Evolutionary conservation across 2,113 vertebrate species (phyloP), one percentile per base, ranked within the genome.

Genomic region (Xenopus borealis): DNA sequence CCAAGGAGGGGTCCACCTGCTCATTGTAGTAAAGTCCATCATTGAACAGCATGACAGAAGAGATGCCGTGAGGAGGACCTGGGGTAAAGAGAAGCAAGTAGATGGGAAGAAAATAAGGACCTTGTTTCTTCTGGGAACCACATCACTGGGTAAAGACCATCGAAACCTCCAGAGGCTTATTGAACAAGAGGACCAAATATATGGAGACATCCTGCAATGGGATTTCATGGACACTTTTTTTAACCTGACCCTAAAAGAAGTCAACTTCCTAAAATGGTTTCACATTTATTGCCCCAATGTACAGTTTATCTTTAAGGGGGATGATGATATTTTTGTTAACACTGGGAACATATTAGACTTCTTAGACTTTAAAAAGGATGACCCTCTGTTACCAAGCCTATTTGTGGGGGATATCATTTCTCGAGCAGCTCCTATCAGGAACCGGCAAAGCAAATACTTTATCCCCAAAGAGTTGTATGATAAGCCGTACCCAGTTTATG

Each of bases 321-420:
- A 95, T 0, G 93, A 95, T 1, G 93, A 95, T 0, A 92, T 96
- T 40, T 95, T 95, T 16, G 90, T 93, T 2, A 91, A 94, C 81
- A 92, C 91, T 0, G 66, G 82, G 66, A 95, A 95, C 78, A 78
- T 92, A 7, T 83, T 95, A 83, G 86, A 92, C 76, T 81, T 88
- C 70, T 84, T 93, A 69, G 78, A 71, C 67, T 87, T 88, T 75
- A 84, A 81, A 16, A 77, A 70, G 71, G 85, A 84, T 66, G 86
- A 83, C 1, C 75, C 63, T 62, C 83, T 81, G 0, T 82, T 81
- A 11, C 71, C 14, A 2, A 76, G 82, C n/a, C 71, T 94, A 9
- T 94, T 94, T n/a, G 84, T 90, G 2, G 93, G 94, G 1, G 92
- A 95, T 45, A 89, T 92, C 69, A 95, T 94, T 71, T 80, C 67